Evolutionary conservation across 2,888 invertebrate genomes (phyloP), one percentile per base, ranked within the genome.

Genomic region (Eupithecia centaureata): DNA sequence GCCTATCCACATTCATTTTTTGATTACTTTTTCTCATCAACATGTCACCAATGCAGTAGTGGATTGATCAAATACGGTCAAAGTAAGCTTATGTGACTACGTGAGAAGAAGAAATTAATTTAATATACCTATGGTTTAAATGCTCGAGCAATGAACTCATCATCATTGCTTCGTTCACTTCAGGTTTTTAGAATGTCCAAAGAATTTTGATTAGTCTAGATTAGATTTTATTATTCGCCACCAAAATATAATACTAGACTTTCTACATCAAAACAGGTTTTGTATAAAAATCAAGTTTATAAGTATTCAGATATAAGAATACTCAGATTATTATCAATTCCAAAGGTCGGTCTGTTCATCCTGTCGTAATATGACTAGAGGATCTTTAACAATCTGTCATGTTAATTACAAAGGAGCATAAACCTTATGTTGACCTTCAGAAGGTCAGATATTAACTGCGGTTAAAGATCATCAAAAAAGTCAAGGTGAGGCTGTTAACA

Each of bases 401-500:
- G 28, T 54, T 15, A 27, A 52, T 27, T 52, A 15, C 28, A 52
- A 28, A 0, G 25, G n/a, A 18, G 30, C 5, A 56, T 30, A 56
- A 32, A 42, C 42, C 18, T 42, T 42, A 42, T 32, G 10, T 52
- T 54, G 60, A 58, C 69, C 65, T 68, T 56, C 65, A 18, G 63
- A 65, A 56, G 54, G 69, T 63, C 30, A 58, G 35, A 57, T 56
- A 28, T 42, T 38, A n/a, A 56, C 54, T 60, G 27, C 56, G 32
- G 47, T 60, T 28, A 65, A 56, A 65, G 54, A 69, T 65, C 65
- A 65, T 65, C 56, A 59, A 67, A 68, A 47, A 67, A 70, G 63
- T 61, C 68, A 73, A 73, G 71, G 71, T 56, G 47, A 68, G 51
- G 51, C 69, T 5, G 38, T 63, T 38, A 61, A 65, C 65, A 59